Evolutionary conservation across 2,888 invertebrate genomes (phyloP), one percentile per base, ranked within the genome.

Genomic region (Odontothrips loti): DNA sequence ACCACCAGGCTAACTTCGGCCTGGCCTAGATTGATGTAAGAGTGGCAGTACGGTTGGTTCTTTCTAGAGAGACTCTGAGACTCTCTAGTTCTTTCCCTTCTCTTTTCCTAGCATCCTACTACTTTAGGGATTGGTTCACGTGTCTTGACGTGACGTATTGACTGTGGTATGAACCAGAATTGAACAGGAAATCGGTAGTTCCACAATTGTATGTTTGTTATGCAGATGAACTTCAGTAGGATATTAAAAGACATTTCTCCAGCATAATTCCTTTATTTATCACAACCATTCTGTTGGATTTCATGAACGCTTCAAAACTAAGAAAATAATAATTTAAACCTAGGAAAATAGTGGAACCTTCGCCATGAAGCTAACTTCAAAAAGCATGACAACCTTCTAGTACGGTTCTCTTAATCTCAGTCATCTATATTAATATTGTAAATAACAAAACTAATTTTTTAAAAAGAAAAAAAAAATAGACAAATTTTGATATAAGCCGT

Each of bases 201-300:
- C n/a, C 34, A 43, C 6, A 43, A 2, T 43, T 6, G 34, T 43
- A 43, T n/a, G n/a, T n/a, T n/a, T n/a, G n/a, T n/a, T n/a, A n/a
- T 4, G 34, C 34, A 43, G 34, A 6, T 43, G 34, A 4, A 43
- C 34, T 43, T 2, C 6, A 4, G 6, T 43, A 6, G 34, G 34
- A 6, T 43, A 43, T 43, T 43, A 43, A 43, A 43, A 43, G 34
- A 43, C 34, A 4, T 43, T 43, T 43, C 34, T 43, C 6, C 58
- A 17, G 58, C 58, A 20, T 58, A 4, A 58, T 75, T 75, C 12
- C n/a, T 75, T 75, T 11, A 27, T 27, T 27, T 75, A 75, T 75
- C 68, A 75, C 68, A 75, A 75, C 68, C 68, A 75, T 75, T 23
- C 17, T 27, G 68, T 75, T 75, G 68, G 68, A 75, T 75, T 27